Evolutionary conservation across 2,888 invertebrate species (phyloP).

Genomic region (Camponotus fellah): DNA sequence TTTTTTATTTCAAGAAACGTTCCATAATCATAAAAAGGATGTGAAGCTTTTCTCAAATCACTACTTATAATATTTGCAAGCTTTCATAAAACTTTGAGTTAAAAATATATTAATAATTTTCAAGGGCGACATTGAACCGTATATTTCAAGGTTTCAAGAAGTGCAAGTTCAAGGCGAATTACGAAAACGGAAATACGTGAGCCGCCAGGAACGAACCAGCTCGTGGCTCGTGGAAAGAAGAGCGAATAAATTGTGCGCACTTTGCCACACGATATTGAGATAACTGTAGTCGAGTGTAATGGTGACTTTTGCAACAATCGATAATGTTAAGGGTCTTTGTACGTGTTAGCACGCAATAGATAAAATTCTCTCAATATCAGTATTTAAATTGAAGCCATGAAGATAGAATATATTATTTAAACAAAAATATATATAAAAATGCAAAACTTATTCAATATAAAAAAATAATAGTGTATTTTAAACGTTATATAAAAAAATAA

Average conservation of each 20-base stretch:
- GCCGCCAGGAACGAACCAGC: slow-evolving; percentile 7
- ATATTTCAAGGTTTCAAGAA: slow-evolving; percentile 55
- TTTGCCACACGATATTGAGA: slow-evolving; percentile 17
- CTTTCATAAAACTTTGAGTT: neutral
- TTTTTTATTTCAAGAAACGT: neutral
- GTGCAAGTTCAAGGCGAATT: slow-evolving; percentile 70
- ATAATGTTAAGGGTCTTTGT: neutral
- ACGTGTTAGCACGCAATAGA: neutral
- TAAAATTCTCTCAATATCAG: slow-evolving; percentile 5
- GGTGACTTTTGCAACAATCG: slow-evolving; percentile 3
- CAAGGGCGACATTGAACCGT: slow-evolving; percentile 6
- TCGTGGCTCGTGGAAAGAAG: neutral
- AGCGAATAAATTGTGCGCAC: slow-evolving; percentile 15
- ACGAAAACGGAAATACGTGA: slow-evolving; percentile 67
- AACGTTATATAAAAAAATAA: neutral
- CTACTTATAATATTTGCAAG: neutral
- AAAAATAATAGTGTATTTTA: neutral
- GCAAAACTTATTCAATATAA: neutral
- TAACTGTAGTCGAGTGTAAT: slow-evolving; percentile 8
- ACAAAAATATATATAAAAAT: neutral
- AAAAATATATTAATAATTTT: slow-evolving; percentile 12
- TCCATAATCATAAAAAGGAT: neutral
- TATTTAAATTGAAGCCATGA: neutral
- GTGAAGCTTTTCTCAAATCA: neutral
- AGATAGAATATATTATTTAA: neutral